Conservation (phyloP, 1,140 invertebrate genomes). For the Magallana ariakensis region DNA sequence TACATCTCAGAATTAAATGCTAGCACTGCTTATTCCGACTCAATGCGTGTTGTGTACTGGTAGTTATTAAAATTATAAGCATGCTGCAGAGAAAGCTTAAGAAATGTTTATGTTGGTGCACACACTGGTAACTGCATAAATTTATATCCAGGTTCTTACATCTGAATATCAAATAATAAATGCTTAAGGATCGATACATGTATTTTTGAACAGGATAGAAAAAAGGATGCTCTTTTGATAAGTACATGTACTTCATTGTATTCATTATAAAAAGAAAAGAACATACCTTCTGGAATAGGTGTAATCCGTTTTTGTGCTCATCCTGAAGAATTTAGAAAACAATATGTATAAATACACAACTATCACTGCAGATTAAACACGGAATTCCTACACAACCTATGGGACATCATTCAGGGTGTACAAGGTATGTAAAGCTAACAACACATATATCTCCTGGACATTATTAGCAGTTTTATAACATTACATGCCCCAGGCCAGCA, state of each 20-base stretch:
- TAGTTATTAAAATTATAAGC: too few relatives aligned
- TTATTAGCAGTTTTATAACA: neutral
- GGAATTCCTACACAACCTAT: neutral
- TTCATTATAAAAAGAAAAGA: conserved; percentile 32
- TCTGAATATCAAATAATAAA: too few relatives aligned
- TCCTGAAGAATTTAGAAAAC: conserved; percentile 14
- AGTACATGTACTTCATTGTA: neutral
- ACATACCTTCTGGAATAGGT: conserved; percentile 75
- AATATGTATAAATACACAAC: neutral
- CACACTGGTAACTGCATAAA: too few relatives aligned
- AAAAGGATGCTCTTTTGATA: too few relatives aligned
- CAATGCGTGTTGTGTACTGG: too few relatives aligned
- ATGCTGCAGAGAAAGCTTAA: too few relatives aligned
- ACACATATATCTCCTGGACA: neutral
- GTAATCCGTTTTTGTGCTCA: conserved; percentile 68
- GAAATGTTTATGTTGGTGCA: too few relatives aligned
- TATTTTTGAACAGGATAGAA: too few relatives aligned
- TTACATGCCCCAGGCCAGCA: neutral
- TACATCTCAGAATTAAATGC: too few relatives aligned
- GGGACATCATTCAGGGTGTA: neutral
- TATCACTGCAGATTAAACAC: neutral
- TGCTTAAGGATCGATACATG: too few relatives aligned
- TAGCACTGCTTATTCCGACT: too few relatives aligned
- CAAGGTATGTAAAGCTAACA: neutral
- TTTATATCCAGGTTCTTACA: too few relatives aligned